Evolutionary conservation across 2,797 vertebrate genomes (phyloP), one percentile per base, ranked within the genome.

Genomic region (Bradypodion pumilum): DNA sequence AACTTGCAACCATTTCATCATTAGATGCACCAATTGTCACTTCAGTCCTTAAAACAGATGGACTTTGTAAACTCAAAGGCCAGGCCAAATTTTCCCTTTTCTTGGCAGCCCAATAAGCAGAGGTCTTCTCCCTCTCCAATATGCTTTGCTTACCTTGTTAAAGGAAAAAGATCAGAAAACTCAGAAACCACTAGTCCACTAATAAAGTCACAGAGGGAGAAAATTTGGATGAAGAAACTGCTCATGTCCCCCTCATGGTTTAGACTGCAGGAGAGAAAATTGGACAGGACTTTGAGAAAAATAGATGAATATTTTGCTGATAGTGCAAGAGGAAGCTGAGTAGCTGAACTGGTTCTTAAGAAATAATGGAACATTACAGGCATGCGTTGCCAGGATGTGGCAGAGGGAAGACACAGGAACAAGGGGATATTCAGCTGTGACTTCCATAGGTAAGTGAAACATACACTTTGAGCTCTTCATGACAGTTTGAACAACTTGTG

Each of bases 1-100:
- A 87, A 77, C 56, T 81, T 87, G 74, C 83, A 46, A 66, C n/a
- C n/a, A n/a, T n/a, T n/a, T n/a, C 9, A 12, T n/a, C 32, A 12
- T 37, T 13, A 69, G 16, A 35, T 88, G 80, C 7, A 77, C 42
- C 27, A 81, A 80, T 84, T 8, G 2, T 82, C 46, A 29, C 74
- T 82, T 6, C 60, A 81, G 1, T 76, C 60, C 5, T 1, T 65
- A n/a, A 65, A 78, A 78, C 49, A 79, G 72, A 49, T 2, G 6
- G 21, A 7, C 42, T n/a, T 32, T 42, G 2, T 63, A 59, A 19
- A n/a, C 29, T 44, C 35, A 65, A 78, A 44, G 25, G 35, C 35
- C 66, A 74, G 29, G n/a, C 74, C 32, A 65, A 69, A 73, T 66
- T n/a, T 25, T 7, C 6, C 13, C 19, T 56, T 73, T 9, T 35